Percentiles rank a stretch among this genome's conserved stretches.
phyloP scores from a whole-genome alignment of 1,140 invertebrate species.

The Pissodes strobi region DNA sequence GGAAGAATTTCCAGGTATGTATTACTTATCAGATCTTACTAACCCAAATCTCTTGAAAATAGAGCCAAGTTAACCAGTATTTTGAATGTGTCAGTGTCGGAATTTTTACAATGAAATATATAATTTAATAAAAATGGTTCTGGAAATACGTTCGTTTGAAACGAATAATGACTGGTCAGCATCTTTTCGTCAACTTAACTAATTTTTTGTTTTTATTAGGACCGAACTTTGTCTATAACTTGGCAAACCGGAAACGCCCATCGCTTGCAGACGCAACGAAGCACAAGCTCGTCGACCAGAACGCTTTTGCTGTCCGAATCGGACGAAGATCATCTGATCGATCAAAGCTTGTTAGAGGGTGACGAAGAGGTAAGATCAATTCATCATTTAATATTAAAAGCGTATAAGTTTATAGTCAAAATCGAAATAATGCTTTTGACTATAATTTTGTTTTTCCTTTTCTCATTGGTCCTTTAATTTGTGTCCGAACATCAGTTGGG shows the following conservation, averaged over 20 bases:
- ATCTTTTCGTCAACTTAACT: too few relatives aligned
- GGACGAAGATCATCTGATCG: slow-evolving; percentile 56
- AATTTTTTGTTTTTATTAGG: slow-evolving; percentile 32
- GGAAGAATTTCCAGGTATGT: slow-evolving; percentile 66
- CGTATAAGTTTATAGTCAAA: not conserved
- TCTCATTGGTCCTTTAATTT: too few relatives aligned
- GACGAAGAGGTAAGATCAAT: slow-evolving; percentile 51
- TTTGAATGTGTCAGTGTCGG: too few relatives aligned
- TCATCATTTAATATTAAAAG: not conserved
- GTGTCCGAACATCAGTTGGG: too few relatives aligned
- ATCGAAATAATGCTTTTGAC: slow-evolving; percentile 13
- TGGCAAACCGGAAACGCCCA: slow-evolving; percentile 42
- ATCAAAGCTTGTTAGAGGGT: slow-evolving; percentile 55
- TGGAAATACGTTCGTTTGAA: too few relatives aligned
- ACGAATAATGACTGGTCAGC: too few relatives aligned
- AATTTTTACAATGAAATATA: too few relatives aligned
- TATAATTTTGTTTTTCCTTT: too few relatives aligned
- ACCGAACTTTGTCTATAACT: slow-evolving; percentile 54
- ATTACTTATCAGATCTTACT: not conserved
- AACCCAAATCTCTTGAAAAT: too few relatives aligned
- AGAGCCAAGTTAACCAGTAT: too few relatives aligned
- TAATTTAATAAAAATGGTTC: too few relatives aligned
- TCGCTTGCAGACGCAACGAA: slow-evolving; percentile 43
- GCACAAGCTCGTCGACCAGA: slow-evolving; percentile 38
- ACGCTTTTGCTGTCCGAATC: slow-evolving; percentile 53